Percentiles rank a stretch among this genome's conserved stretches.
Conservation (phyloP, 2,888 invertebrate genomes). For the Eilema caniola region DNA sequence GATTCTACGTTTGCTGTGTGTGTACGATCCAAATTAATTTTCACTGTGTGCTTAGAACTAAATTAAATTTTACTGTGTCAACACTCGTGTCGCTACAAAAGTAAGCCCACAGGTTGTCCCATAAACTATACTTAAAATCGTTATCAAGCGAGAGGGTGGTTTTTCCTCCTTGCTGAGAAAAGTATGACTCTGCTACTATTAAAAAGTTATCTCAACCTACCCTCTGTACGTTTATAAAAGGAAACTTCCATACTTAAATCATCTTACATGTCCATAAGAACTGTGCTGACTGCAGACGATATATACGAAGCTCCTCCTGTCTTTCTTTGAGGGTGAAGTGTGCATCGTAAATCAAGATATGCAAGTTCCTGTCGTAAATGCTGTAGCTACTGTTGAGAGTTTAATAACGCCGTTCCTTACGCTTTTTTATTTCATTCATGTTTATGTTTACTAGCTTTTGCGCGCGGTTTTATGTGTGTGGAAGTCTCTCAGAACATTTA, state of each 20-base stretch:
- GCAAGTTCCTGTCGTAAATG: conserved; percentile 22
- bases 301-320: background rate
- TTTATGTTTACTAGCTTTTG: background rate
- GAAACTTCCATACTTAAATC: conserved; percentile 18
- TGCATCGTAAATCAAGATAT: conserved; percentile 26
- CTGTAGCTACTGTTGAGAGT: conserved; percentile 13
- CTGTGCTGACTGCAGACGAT: background rate
- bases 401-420: background rate
- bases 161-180: background rate
- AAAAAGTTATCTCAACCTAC: conserved; percentile 15
- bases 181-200: background rate
- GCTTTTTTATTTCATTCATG: background rate
- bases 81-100: background rate
- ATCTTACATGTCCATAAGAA: conserved; percentile 3
- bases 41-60: background rate
- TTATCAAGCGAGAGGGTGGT: background rate
- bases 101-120: background rate
- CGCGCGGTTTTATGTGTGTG: background rate
- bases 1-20: background rate
- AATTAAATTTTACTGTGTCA: background rate
- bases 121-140: background rate
- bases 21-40: background rate
- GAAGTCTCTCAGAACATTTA: background rate
- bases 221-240: conserved; percentile 20
- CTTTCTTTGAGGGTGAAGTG: conserved; percentile 5